Evolutionary conservation across 2,113 vertebrate genomes (phyloP).

Genomic region (Phrynosoma platyrhinos): DNA sequence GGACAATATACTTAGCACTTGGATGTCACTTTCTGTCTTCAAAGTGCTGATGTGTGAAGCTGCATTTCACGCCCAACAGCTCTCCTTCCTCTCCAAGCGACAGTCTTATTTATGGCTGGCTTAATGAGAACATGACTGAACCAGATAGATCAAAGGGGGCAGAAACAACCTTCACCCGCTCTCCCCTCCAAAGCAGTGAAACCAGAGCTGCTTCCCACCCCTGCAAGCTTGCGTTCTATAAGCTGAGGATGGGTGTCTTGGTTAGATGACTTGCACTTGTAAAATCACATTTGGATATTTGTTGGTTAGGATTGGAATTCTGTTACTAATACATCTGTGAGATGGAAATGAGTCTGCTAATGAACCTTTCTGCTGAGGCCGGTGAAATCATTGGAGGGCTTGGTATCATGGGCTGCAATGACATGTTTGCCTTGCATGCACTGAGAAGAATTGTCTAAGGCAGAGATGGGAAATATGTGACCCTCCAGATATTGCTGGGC

Average conservation of each 20-base stretch:
- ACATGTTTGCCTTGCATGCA: background rate
- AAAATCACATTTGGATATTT: background rate
- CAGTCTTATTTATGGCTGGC: constrained; percentile 14
- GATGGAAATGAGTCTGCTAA: background rate
- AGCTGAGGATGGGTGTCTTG: no score
- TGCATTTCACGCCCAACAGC: constrained; percentile 13
- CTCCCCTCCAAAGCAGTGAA: background rate
- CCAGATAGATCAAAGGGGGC: constrained; percentile 4
- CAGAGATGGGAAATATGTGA: background rate
- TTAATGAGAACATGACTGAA: constrained; percentile 30
- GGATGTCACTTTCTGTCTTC: constrained; percentile 27
- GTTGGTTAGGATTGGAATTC: background rate
- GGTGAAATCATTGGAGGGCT: background rate
- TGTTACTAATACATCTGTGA: background rate
- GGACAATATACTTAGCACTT: constrained; percentile 24
- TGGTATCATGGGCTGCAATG: background rate
- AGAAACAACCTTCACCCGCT: background rate
- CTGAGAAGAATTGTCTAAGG: background rate
- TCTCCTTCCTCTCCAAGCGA: background rate
- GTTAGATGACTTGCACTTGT: background rate
- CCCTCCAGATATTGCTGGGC: background rate
- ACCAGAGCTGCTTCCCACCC: background rate
- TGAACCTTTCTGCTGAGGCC: background rate
- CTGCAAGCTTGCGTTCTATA: background rate
- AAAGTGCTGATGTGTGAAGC: constrained; percentile 19